Conservation (phyloP, 92 coral and sea anemone species). For the Porites divaricata region DNA sequence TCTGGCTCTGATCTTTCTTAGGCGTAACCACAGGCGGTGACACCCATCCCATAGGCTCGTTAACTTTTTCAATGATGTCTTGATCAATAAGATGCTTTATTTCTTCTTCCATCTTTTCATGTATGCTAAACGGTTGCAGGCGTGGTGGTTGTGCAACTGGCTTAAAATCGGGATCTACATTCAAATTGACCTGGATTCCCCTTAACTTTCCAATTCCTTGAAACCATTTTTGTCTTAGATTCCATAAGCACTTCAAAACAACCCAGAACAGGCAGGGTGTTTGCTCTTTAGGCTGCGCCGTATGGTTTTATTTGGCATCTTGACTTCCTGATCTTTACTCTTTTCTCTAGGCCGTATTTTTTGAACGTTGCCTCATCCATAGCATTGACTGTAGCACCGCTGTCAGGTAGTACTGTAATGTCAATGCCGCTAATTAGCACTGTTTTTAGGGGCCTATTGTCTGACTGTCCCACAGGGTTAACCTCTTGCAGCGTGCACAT, state of each 20-base stretch:
- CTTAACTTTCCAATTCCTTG: too few species aligned
- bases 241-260: not conserved
- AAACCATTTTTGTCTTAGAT: constrained; percentile 8
- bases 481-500: constrained; percentile 14
- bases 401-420: constrained; percentile 27
- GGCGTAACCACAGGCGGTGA: too few species aligned
- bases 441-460: constrained; percentile 9
- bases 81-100: too few species aligned
- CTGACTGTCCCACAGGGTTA: constrained; percentile 6
- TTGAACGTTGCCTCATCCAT: constrained; percentile 21
- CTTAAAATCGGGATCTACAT: too few species aligned
- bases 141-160: too few species aligned
- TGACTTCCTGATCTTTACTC: constrained; percentile 6
- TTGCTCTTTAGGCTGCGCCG: not conserved
- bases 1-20: too few species aligned
- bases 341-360: constrained; percentile 14
- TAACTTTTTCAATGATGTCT: too few species aligned
- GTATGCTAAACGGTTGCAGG: too few species aligned
- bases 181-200: too few species aligned
- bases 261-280: constrained; percentile 13
- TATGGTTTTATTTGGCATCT: constrained; percentile 26
- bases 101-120: too few species aligned
- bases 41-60: too few species aligned
- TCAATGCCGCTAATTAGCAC: not conserved
- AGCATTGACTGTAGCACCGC: constrained; percentile 31